Base-by-base conservation (phyloP, 2,113 vertebrate genomes). In the Saguinus imperator region DNA sequence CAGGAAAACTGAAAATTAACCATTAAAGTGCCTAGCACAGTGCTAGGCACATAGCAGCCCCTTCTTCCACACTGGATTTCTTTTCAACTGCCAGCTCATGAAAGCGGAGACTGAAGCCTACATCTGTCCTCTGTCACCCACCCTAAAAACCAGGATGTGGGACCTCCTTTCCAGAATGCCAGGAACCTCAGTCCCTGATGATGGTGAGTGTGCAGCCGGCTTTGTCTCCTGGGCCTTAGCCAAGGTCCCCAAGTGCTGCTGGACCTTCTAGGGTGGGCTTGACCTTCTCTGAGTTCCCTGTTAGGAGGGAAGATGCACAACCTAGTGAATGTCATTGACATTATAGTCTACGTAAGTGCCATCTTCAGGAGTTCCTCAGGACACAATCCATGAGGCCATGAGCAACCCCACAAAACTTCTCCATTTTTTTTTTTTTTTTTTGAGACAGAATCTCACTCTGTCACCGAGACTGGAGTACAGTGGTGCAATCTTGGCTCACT, bases 21-120 rank as follows among this genome's bases (percentile, higher is more conserved):
- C 12, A 0, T 8, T 20, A 7, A 57, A 48, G 10, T 4, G 0
- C 50, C 27, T 12, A 6, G 43, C 37, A 25, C 13, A 70, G 12
- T 45, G 52, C 45, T 8, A 20, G 25, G 35, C 52, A 45, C 48
- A 6, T 0, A 27, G 37, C 77, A 91, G 77, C 35, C 48, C 40
- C 27, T 10, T 57, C 87, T 88, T 45, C 57, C 1, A 12, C 25
- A 11, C 9, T 73, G 12, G 43, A 23, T 45, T 57, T 64, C 43
- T 87, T 81, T 76, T 91, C 45, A 52, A 5, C 48, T 48, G 50
- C 29, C 17, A 0, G 75, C 68, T 75, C 10, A 0, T 45, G 50
- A 48, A 72, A 70, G 14, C 16, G 50, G 70, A 85, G 13, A 7
- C 25, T 40, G 35, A 80, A 80, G 64, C 80, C 23, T 45, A 35